Base-by-base conservation (phyloP, 2,797 vertebrate genomes). In the Tadarida brasiliensis region DNA sequence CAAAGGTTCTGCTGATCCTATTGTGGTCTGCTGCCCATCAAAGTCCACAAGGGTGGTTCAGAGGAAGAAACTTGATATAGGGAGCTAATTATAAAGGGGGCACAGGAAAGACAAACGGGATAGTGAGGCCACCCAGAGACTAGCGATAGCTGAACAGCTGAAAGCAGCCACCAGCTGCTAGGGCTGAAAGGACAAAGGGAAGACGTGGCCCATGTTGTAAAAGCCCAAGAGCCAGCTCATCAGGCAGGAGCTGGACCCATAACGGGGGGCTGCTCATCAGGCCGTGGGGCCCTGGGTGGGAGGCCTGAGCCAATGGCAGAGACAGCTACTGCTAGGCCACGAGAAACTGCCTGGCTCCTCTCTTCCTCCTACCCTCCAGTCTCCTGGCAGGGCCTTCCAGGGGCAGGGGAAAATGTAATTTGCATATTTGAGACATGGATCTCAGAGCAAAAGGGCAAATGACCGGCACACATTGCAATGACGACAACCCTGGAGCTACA, bases 211-310 rank as follows among this genome's bases (percentile, higher is more conserved):
- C 39, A 44, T 47, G 12, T 28, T 76, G 54, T 6, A 54, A 78
- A 74, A 56, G 11, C 49, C 20, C 65, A 49, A 51, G 49, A 82
- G 68, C 51, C 44, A n/a, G 39, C 47, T 12, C 9, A 51, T 1
- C 22, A 22, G 11, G 20, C 7, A 1, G 30, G 39, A 57, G 7
- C 68, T 30, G 54, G 28, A 33, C 7, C 22, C 8, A 0, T 3
- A 17, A 15, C 11, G 15, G 26, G 26, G 1, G 15, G 20, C 74
- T 76, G 30, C 30, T 47, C 24, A 30, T 70, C 51, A 28, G 68
- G 26, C 39, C 1, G 2, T 0, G 0, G 44, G 33, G 28, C 33
- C 8, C 6, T 1, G 5, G 15, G 2, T 22, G 6, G 39, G 44
- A 22, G 28, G 14, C 16, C n/a, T 17, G 28, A 39, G 11, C 16